phyloP scores from a whole-genome alignment of 2,797 vertebrate species.

The Acridotheres tristis region DNA sequence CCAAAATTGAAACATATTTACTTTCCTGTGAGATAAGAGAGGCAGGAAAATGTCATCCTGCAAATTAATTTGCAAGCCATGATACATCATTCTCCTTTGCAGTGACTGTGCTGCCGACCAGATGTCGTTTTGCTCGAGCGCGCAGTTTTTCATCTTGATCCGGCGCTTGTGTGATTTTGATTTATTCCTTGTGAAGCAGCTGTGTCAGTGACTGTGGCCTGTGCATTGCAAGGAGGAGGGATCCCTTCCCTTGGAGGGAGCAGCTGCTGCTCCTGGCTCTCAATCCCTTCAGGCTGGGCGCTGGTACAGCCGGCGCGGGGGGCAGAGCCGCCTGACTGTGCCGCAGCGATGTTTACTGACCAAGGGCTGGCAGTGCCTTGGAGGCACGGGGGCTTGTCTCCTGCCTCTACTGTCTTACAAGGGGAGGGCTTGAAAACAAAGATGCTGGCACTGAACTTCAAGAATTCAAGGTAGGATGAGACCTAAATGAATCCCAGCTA shows the following conservation, averaged over 20 bases:
- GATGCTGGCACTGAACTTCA: background rate
- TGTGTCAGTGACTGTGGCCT: background rate
- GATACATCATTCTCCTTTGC: background rate
- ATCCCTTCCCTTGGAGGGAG: background rate
- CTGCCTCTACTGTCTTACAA: background rate
- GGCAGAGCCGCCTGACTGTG: background rate
- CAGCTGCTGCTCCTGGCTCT: background rate
- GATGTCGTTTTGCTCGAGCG: background rate
- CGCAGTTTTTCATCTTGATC: background rate
- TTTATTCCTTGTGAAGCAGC: background rate
- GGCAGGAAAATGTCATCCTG: background rate
- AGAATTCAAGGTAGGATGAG: constrained; percentile 11
- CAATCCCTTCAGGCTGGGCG: background rate
- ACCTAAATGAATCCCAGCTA: background rate
- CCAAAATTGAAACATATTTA: background rate
- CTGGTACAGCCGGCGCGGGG: background rate
- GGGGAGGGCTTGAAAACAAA: background rate
- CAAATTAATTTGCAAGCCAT: background rate
- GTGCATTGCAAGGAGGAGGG: background rate
- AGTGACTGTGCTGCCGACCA: background rate
- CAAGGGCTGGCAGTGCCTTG: background rate
- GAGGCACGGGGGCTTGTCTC: background rate
- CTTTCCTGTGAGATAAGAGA: background rate
- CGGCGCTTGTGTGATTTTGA: background rate
- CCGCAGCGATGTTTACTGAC: background rate